Evolutionary conservation across 2,113 vertebrate genomes (phyloP).

Genomic region (Anguilla rostrata): DNA sequence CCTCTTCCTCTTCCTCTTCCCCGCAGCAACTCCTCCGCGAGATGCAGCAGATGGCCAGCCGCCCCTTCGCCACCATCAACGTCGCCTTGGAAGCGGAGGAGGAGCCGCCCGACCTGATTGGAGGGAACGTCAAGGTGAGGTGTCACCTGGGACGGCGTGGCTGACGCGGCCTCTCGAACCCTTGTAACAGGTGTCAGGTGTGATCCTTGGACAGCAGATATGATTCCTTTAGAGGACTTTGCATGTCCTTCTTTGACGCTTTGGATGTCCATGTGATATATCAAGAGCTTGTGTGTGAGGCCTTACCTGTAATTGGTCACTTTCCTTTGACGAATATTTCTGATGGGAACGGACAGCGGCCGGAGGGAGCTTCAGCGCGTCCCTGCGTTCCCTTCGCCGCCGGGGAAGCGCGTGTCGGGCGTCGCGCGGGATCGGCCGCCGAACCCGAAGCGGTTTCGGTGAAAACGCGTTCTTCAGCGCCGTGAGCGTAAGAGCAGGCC

Average conservation of each 20-base stretch:
- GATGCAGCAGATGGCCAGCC: slow-evolving; percentile 99
- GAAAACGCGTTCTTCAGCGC: background rate
- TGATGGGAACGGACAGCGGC: too few relatives aligned
- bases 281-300: background rate
- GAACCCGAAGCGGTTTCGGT: background rate
- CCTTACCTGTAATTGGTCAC: too few relatives aligned
- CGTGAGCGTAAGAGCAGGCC: too few relatives aligned
- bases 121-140: slow-evolving; percentile 95
- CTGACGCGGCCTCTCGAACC: too few relatives aligned
- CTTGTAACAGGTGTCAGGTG: background rate
- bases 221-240: background rate
- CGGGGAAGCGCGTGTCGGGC: too few relatives aligned
- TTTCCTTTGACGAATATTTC: too few relatives aligned
- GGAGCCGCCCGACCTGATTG: slow-evolving; percentile 97
- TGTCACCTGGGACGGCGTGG: slow-evolving; percentile 25
- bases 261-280: background rate
- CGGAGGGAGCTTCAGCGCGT: too few relatives aligned
- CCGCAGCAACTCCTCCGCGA: slow-evolving; percentile 95
- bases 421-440: too few relatives aligned
- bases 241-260: background rate
- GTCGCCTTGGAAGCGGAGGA: slow-evolving; percentile 98
- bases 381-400: too few relatives aligned
- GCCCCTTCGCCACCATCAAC: slow-evolving; percentile 96
- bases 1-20: slow-evolving; percentile 48
- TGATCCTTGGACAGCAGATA: background rate